Conservation (phyloP, 2,888 invertebrate genomes). For the Xestia xanthographa region DNA sequence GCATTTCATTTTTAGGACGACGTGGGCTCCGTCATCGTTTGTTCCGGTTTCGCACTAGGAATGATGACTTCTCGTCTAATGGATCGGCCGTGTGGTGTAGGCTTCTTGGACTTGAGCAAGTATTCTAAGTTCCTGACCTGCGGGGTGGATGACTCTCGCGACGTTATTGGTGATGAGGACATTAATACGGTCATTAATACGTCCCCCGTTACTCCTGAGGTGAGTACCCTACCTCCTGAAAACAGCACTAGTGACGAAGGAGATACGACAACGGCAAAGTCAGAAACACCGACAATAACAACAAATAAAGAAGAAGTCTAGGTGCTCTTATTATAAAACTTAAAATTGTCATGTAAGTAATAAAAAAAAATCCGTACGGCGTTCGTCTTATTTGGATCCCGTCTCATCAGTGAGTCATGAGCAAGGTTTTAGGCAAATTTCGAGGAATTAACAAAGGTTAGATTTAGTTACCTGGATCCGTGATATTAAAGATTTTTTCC, state of each 20-base stretch:
- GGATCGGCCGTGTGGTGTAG: constrained; percentile 85
- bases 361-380: neutral
- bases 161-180: constrained; percentile 75
- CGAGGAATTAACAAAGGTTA: neutral
- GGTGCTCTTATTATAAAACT: neutral
- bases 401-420: neutral
- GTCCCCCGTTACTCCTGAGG: constrained; percentile 7
- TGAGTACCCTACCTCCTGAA: constrained; percentile 2
- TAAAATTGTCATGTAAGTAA: constrained; percentile 2
- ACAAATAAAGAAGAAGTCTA: neutral
- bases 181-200: constrained; percentile 37
- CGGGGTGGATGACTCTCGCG: constrained; percentile 85
- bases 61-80: constrained; percentile 84
- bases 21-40: constrained; percentile 81
- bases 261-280: rapidly evolving
- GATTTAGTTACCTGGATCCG: neutral
- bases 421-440: neutral
- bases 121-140: constrained; percentile 84
- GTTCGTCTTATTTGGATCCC: neutral
- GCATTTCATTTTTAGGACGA: constrained; percentile 78
- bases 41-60: constrained; percentile 80
- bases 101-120: constrained; percentile 79
- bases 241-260: neutral
- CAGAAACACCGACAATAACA: neutral
- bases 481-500: neutral